phyloP scores from a whole-genome alignment of 2,888 invertebrate genomes.

The Trachelus iudaicus region DNA sequence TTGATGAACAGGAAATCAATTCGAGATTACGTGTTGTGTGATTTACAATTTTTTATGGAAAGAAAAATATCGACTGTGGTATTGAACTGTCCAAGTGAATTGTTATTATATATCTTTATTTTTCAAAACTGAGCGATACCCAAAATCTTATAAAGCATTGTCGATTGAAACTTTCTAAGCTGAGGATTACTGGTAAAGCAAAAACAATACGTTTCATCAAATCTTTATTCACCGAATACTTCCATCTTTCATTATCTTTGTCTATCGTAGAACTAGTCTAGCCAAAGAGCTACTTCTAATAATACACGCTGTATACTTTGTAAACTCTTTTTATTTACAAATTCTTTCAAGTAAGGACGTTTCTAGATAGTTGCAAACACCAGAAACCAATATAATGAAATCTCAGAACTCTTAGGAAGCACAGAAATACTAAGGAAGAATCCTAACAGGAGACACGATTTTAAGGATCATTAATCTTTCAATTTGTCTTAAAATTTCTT shows the following conservation, averaged over 20 bases:
- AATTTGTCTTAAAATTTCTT: not conserved
- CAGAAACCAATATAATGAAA: not conserved
- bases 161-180: not conserved
- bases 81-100: not conserved
- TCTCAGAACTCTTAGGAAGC: not conserved
- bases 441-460: not conserved
- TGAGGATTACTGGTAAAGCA: not conserved
- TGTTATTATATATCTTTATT: not conserved
- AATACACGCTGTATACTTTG: not conserved
- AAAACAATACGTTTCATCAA: not conserved
- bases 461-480: not conserved
- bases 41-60: conserved; percentile 14
- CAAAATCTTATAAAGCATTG: not conserved
- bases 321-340: not conserved
- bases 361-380: not conserved
- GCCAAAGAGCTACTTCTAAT: not conserved
- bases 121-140: not conserved
- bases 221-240: not conserved
- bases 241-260: not conserved
- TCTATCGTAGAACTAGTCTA: not conserved
- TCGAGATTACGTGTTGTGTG: conserved; percentile 6
- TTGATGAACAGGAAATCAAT: not conserved
- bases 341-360: not conserved
- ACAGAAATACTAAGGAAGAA: not conserved
- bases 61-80: not conserved